phyloP scores from a whole-genome alignment of 1,140 invertebrate genomes.

The Penaeus chinensis region DNA sequence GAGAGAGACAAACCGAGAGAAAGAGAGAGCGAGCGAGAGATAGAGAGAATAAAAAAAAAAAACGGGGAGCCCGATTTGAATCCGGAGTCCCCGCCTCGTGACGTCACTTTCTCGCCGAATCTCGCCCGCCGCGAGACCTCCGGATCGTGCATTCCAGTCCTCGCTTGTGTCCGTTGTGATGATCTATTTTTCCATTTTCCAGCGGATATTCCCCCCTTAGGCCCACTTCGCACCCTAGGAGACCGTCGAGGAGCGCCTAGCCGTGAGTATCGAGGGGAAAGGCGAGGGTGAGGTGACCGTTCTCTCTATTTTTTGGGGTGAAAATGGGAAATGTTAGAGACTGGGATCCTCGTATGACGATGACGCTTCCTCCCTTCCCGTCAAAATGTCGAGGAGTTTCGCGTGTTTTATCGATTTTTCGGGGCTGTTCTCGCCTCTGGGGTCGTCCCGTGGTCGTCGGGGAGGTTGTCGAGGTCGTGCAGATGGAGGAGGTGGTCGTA shows the following conservation, averaged over 20 bases:
- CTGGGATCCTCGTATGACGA: conserved; percentile 35
- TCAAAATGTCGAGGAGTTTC: conserved; percentile 18
- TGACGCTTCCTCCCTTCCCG: conserved; percentile 12
- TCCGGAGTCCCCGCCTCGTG: not conserved
- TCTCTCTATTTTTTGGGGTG: conserved; percentile 52
- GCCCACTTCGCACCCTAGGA: not conserved
- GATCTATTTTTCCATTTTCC: conserved; percentile 37
- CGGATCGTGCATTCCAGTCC: conserved; percentile 8
- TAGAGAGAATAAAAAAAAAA: not conserved
- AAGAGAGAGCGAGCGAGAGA: not conserved
- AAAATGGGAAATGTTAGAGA: conserved; percentile 52
- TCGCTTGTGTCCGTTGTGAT: conserved; percentile 21
- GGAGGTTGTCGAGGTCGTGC: not conserved
- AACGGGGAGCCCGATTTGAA: not conserved
- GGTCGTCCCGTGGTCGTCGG: not conserved
- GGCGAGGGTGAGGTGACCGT: conserved; percentile 2
- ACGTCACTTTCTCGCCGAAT: conserved; percentile 45
- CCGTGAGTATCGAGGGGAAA: conserved; percentile 16
- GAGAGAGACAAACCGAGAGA: not conserved
- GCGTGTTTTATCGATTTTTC: not conserved
- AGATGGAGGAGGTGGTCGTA: too few species aligned
- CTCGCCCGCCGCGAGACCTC: conserved; percentile 35
- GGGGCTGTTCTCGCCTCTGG: not conserved
- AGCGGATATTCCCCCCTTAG: conserved; percentile 34
- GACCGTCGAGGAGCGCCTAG: conserved; percentile 10